Base-by-base conservation (phyloP, 2,888 invertebrate species). In the Xylophagus ater region DNA sequence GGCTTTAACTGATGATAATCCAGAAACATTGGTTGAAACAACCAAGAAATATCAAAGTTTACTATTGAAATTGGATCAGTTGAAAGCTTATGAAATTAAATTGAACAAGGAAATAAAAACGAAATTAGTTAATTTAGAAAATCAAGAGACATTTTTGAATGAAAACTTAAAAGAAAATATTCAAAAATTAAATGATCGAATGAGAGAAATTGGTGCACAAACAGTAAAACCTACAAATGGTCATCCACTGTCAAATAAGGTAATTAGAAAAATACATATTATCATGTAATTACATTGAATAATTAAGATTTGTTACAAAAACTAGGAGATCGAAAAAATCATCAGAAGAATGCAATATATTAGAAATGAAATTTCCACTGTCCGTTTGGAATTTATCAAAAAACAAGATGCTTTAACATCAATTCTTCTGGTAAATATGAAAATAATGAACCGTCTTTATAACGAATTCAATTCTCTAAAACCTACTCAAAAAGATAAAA, bases 281-380 rank as follows among this genome's bases (percentile, higher is more conserved):
- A n/a, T 28, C 8, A 12, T 12, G 4, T 17, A 9, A 17, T 7
- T 5, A 9, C 7, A 6, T 32, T 4, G 18, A 9, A 18, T 19
- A 10, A n/a, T 19, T 18, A 13, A 3, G n/a, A 10, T 32, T 32
- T 17, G 19, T 10, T 18, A n/a, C 20, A 18, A n/a, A 12, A n/a
- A n/a, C 6, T 19, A 54, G 54, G 10, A 44, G 1, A 42, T 53
- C 7, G 50, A 50, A 5, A 26, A 13, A 3, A 37, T 47, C 3
- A 42, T 53, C n/a, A 10, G 20, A 3, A 47, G 23, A 13, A 55
- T 60, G 49, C 17, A n/a, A 3, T 23, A 37, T 9, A 42, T 49
- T n/a, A 52, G 57, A 1, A 40, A 47, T 6, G 55, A 59, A 40
- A 52, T 61, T 8, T 53, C 55, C 4, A 50, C 51, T 28, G 38